Conservation (phyloP, 2,797 vertebrate species). For the Thunnus albacares region DNA sequence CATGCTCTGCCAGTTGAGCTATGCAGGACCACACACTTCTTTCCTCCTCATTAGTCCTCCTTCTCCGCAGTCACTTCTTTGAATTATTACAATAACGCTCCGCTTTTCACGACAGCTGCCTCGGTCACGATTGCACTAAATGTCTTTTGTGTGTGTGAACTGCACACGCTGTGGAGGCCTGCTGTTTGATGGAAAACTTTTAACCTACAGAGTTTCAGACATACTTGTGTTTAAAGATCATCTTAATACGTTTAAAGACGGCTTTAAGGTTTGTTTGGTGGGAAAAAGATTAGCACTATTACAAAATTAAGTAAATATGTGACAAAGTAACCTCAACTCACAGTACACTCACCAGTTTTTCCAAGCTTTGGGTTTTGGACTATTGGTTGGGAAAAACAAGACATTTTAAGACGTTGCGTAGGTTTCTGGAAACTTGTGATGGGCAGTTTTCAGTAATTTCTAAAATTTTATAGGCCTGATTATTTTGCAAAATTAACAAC, state of each 20-base stretch:
- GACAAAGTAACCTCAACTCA: too few species aligned
- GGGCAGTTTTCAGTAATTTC: too few species aligned
- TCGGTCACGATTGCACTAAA: slow-evolving; percentile 20
- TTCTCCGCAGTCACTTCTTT: slow-evolving; percentile 37
- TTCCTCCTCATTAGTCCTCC: slow-evolving; percentile 50
- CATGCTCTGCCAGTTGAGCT: slow-evolving; percentile 53
- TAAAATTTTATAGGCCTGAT: too few species aligned
- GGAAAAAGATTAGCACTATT: not conserved
- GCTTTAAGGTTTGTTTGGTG: not conserved
- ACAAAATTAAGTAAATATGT: too few species aligned
- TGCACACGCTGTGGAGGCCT: not conserved
- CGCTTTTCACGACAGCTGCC: slow-evolving; percentile 47
- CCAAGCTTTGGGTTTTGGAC: too few species aligned
- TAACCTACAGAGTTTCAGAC: slow-evolving; percentile 14
- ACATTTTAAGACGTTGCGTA: too few species aligned
- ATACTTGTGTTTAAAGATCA: not conserved
- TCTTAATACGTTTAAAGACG: not conserved
- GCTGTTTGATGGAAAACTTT: slow-evolving; percentile 1
- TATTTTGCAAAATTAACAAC: too few species aligned
- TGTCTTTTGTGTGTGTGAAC: slow-evolving; percentile 18
- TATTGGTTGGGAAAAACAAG: too few species aligned
- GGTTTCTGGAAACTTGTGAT: too few species aligned
- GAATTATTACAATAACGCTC: slow-evolving; percentile 43
- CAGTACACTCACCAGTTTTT: too few species aligned
- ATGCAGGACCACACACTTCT: slow-evolving; percentile 68